Evolutionary conservation across 1,140 invertebrate species (phyloP).

Genomic region (Aphis gossypii): DNA sequence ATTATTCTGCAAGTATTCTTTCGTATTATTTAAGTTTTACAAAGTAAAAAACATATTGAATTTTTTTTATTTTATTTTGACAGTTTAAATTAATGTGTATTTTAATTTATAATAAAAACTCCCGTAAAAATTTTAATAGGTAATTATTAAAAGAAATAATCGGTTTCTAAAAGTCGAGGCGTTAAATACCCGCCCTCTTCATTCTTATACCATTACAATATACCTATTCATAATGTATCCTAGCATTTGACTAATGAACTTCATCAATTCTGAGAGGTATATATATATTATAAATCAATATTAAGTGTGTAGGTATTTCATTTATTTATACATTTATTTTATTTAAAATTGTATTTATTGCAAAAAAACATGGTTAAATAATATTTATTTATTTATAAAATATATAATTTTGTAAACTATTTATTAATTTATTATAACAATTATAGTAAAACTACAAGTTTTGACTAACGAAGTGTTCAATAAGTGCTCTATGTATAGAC

Average conservation of each 20-base stretch:
- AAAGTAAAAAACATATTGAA: not conserved
- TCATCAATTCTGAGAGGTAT: not conserved
- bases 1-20: not conserved
- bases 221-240: not conserved
- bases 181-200: not conserved
- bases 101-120: not conserved
- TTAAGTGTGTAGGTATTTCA: not conserved
- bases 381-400: not conserved
- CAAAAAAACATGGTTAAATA: not conserved
- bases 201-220: not conserved
- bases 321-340: not conserved
- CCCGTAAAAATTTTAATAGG: not conserved
- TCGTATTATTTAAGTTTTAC: not conserved
- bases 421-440: not conserved
- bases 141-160: not conserved
- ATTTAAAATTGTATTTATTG: not conserved
- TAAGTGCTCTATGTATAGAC: not conserved
- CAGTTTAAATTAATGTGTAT: not conserved
- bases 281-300: not conserved
- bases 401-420: too few species aligned
- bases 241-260: not conserved
- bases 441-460: not conserved
- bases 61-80: not conserved
- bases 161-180: not conserved
- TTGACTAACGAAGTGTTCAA: not conserved